Evolutionary conservation across 2,113 vertebrate genomes (phyloP), one percentile per base, ranked within the genome.

Genomic region (Bubo blakistoni): DNA sequence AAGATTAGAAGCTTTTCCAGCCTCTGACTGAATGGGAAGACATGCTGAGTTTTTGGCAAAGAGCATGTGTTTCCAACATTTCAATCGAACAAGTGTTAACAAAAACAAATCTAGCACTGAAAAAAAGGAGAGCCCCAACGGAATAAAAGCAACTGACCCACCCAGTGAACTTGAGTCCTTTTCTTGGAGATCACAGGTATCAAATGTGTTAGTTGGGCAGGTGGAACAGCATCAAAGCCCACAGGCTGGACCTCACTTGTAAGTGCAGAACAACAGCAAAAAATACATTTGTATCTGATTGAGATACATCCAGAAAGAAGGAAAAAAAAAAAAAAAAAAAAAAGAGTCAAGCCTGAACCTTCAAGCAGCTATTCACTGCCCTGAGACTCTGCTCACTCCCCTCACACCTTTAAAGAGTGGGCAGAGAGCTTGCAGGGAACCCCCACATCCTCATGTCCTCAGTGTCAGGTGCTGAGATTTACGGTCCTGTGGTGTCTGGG

Each of bases 21-120:
- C 0, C 90, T 92, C 73, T 29, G 79, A 52, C 4, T 88, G 94
- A 92, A 92, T 67, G 82, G 86, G 88, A 84, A 84, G 92, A 81
- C 94, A 63, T 19, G 96, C 92, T 93, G 96, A 61, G 92, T n/a
- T 93, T 80, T 91, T 95, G 95, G 83, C 90, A 94, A 10, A 57
- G 87, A 87, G 18, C 77, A 6, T 11, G 72, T 47, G 76, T 74
- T 92, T 84, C 42, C 73, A 65, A 38, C 76, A 19, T 90, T 94
- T 55, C 30, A 88, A 52, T 13, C 5, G 49, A 89, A 61, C 81
- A 61, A 96, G 83, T 81, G 88, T 15, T 51, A 86, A 84, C 57
- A 34, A 52, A 95, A 91, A 46, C 73, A 81, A 95, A 85, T 26
- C 7, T 55, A 3, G 67, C 51, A n/a, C 42, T 55, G 72, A 21